These are phyloP conservation scores for Oxyteleia sp. DNA, from an alignment of 2,888 invertebrate genomes.

Conservation along the genomic window DNA sequence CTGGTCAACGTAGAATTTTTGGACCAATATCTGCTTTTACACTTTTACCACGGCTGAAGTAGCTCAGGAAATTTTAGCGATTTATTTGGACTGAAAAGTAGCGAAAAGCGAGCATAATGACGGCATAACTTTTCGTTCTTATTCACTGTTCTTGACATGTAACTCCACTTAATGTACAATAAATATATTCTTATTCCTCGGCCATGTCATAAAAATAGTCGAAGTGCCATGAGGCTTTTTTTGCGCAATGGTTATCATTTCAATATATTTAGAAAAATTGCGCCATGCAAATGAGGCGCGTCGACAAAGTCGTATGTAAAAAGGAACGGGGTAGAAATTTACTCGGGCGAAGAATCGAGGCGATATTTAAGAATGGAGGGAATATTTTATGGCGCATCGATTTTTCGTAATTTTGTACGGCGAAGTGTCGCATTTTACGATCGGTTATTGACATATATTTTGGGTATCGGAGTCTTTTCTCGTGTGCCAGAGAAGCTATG, in stretches of 20 bases:
- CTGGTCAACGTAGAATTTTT: no score
- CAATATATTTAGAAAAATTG: conserved; percentile 48
- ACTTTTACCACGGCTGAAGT: no score
- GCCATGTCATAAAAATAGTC: conserved; percentile 5
- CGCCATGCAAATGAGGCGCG: conserved; percentile 26
- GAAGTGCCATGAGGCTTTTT: neutral
- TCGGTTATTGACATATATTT: conserved; percentile 24
- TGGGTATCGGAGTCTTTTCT: no score
- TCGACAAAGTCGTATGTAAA: conserved; percentile 27
- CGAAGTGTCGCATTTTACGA: conserved; percentile 18
- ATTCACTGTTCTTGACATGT: conserved; percentile 33
- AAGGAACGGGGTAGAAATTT: conserved; percentile 16
- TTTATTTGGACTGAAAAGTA: conserved; percentile 20
- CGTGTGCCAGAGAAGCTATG: no score
- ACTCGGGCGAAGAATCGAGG: conserved; percentile 16
- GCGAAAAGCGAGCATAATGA: conserved; percentile 24
- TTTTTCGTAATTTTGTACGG: conserved; percentile 24
- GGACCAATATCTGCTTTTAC: no score
- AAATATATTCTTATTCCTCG: conserved; percentile 32
- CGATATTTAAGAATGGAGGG: conserved; percentile 36
- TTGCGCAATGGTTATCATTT: conserved; percentile 30
- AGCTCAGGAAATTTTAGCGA: no score
- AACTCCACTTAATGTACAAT: conserved; percentile 30
- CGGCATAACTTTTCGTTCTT: conserved; percentile 26
- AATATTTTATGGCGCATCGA: conserved; percentile 32